Base-by-base conservation (phyloP, 2,113 vertebrate genomes). In the Hemichromis elongatus region DNA sequence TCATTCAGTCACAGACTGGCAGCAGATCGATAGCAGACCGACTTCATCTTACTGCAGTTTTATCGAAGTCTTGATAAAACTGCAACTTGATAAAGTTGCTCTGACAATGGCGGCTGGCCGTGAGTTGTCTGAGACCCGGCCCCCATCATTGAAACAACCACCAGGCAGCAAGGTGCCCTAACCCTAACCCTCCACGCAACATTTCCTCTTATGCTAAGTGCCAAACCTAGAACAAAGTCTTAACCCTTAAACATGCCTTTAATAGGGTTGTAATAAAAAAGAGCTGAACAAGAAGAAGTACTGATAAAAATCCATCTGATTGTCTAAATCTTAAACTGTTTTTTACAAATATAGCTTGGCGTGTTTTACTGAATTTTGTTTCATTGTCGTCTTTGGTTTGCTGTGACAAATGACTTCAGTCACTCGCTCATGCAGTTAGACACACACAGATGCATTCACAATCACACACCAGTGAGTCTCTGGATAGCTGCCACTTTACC, bases 381-480 rank as follows among this genome's bases (percentile, higher is more conserved):
- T 73, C 24, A 47, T 24, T 73, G 68, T 12, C 3, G 9, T 73
- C 68, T 73, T 73, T 73, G 68, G 68, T 30, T 73, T 50, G 42
- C 18, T 50, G 68, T 47, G 42, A 73, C 24, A 28, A 73, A 73
- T 26, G 6, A 73, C 16, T 73, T 12, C 42, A 50, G 42, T 45
- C 68, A 50, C 40, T 7, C 40, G 7, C 68, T 47, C 42, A 19
- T 73, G 24, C 42, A 19, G 42, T 73, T 47, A 73, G 12, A 50
- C 68, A 50, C 68, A 73, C 50, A 19, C 50, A 52, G 50, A 7
- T 18, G 9, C 50, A 52, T 50, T 50, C 47, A 50, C 40, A 73
- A 42, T 26, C 63, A 68, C 21, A 45, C 63, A 68, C 16, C 3
- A 47, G 18, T 47, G 42, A 73, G 68, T 30, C 42, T 11, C 24